Conservation (phyloP, 2,797 vertebrate genomes). For the Kryptolebias ocellatus region DNA sequence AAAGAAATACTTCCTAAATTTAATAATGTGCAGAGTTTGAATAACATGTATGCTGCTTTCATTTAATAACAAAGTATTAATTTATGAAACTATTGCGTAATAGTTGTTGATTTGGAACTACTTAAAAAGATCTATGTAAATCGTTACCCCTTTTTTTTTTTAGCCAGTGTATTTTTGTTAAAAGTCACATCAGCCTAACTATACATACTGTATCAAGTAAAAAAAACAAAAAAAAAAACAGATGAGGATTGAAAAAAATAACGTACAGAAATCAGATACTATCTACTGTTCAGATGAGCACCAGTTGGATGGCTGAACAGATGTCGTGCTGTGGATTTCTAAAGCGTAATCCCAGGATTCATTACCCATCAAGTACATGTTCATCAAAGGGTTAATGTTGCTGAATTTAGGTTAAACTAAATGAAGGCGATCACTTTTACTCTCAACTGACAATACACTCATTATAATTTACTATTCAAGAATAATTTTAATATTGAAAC, state of each 20-base stretch:
- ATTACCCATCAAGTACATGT: slow-evolving; percentile 37
- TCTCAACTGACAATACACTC: background rate
- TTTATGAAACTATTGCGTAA: no score
- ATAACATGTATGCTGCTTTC: no score
- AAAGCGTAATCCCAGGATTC: slow-evolving; percentile 60
- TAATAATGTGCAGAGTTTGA: no score
- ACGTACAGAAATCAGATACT: background rate
- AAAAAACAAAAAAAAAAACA: background rate
- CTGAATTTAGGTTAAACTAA: slow-evolving; percentile 61
- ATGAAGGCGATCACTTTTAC: slow-evolving; percentile 21
- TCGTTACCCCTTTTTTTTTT: no score
- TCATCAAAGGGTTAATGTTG: slow-evolving; percentile 61
- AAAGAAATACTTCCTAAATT: no score
- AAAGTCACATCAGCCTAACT: background rate
- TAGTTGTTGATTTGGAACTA: no score
- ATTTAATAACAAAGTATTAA: no score
- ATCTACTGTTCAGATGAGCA: background rate
- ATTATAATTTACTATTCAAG: background rate
- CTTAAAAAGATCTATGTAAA: no score
- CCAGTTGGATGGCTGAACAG: slow-evolving; percentile 47
- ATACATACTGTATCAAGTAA: background rate
- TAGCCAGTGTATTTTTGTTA: no score
- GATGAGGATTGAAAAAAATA: background rate
- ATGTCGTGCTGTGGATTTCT: slow-evolving; percentile 49
- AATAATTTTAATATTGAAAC: slow-evolving; percentile 1